These are phyloP conservation scores for Prenolepis imparis DNA, from an alignment of 2,888 invertebrate genomes.

Conservation along the genomic window DNA sequence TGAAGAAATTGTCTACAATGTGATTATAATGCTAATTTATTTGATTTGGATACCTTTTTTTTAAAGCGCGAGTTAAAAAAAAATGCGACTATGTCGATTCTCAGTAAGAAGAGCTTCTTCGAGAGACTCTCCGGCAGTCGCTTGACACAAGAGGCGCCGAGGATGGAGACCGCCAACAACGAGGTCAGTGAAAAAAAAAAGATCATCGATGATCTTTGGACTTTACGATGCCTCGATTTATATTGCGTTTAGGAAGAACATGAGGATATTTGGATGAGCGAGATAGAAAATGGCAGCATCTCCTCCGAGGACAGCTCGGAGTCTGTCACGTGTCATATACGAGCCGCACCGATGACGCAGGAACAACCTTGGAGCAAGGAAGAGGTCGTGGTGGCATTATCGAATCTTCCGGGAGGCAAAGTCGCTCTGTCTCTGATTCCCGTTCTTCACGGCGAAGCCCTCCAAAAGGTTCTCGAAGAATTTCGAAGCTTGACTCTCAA, in stretches of 20 bases:
- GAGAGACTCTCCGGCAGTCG: slow-evolving; percentile 55
- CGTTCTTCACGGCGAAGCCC: slow-evolving; percentile 73
- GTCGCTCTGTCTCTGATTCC: slow-evolving; percentile 78
- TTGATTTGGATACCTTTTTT: background rate
- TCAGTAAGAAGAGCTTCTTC: slow-evolving; percentile 60
- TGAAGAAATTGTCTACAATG: background rate
- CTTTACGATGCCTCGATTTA: background rate
- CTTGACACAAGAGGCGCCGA: slow-evolving; percentile 41
- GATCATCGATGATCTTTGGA: slow-evolving; percentile 1
- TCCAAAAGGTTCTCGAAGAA: slow-evolving; percentile 75
- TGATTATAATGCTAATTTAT: background rate
- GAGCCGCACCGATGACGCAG: slow-evolving; percentile 69
- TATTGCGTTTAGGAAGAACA: slow-evolving; percentile 57
- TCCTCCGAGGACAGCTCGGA: slow-evolving; percentile 81
- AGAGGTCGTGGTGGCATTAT: slow-evolving; percentile 78
- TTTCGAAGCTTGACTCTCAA: slow-evolving; percentile 66
- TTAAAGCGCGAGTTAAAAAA: background rate
- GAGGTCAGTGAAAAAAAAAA: slow-evolving; percentile 48
- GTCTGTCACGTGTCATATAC: slow-evolving; percentile 74
- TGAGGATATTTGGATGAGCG: slow-evolving; percentile 80
- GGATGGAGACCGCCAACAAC: slow-evolving; percentile 32
- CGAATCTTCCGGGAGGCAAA: slow-evolving; percentile 82
- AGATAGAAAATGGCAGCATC: slow-evolving; percentile 77
- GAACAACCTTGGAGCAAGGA: slow-evolving; percentile 81
- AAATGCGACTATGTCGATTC: slow-evolving; percentile 62